A percentile compares a stretch with the other conserved stretches of the same genome.
Evolutionary conservation across 2,888 invertebrate genomes (phyloP).

Genomic region (Trichacis sp.): DNA sequence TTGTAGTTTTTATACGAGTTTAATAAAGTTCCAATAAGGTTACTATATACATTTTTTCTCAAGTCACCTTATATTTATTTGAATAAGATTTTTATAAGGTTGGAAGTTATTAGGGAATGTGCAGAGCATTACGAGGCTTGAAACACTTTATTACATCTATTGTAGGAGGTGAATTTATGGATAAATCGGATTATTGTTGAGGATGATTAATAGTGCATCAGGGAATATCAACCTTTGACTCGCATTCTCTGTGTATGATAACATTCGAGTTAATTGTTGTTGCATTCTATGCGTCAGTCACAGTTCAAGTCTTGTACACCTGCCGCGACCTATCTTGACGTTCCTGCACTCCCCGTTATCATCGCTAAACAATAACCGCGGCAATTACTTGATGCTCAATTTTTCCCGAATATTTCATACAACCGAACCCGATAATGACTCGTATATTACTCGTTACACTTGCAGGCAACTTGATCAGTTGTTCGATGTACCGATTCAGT

Average conservation of each 20-base stretch:
- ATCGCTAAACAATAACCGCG: background rate
- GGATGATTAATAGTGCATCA: background rate
- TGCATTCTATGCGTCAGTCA: slow-evolving; percentile 2
- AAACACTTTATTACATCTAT: background rate
- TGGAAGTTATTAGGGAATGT: no score
- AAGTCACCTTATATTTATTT: no score
- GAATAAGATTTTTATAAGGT: no score
- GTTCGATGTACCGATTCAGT: no score
- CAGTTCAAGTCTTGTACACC: slow-evolving; percentile 1
- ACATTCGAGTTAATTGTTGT: background rate
- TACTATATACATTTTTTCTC: no score
- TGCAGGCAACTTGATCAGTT: no score
- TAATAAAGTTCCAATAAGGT: no score
- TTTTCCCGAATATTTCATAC: no score
- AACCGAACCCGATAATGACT: no score
- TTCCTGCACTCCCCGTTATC: background rate
- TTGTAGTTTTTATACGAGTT: no score
- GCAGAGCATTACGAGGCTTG: no score
- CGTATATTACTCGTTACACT: no score
- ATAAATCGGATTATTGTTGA: background rate
- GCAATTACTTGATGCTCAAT: background rate
- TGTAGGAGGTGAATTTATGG: background rate
- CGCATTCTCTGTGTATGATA: background rate
- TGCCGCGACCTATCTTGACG: background rate
- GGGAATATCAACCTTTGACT: background rate